Evolutionary conservation across 2,113 vertebrate genomes (phyloP), one percentile per base, ranked within the genome.

Genomic region (Bos indicus): DNA sequence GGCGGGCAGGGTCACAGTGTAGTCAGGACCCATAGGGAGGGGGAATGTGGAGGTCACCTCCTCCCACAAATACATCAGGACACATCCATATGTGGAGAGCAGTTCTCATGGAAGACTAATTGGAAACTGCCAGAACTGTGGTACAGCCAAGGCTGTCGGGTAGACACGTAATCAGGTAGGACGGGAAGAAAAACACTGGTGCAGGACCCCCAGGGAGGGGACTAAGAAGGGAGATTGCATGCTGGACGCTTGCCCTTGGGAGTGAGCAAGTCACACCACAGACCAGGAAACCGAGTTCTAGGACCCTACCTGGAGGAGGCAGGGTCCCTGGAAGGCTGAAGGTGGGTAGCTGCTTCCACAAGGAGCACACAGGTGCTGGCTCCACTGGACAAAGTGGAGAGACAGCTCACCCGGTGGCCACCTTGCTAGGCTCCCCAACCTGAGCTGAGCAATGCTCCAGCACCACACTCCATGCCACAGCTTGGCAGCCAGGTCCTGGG

Each of bases 381-480:
- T n/a, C 33, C 80, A 25, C 51, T 25, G 51, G 51, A 36, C 51
- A 25, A 7, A 3, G 48, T n/a, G 33, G 51, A 23, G 33, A 25
- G 48, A 10, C 28, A 6, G 30, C 30, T 21, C 10, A 23, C 30
- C 30, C 10, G 2, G 16, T 1, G 33, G 51, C 51, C 19, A n/a
- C 51, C 48, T 48, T 52, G 80, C 80, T 48, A 82, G 48, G 51
- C 80, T 54, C 33, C 80, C 80, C 51, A 36, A 0, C 33, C 30
- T 7, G 19, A 54, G 19, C 26, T 82, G 80, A 82, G 51, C 30
- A 13, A 23, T 3, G 23, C 11, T 0, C 19, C 48, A n/a, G 43
- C n/a, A 12, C n/a, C 77, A 48, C 51, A 23, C 33, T 82, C 80
- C 51, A n/a, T 0, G 0, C 19, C 33, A 5, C 51, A 54, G 3